Evolutionary conservation across 2,113 vertebrate species (phyloP).

Genomic region (Pseudopodoces humilis): DNA sequence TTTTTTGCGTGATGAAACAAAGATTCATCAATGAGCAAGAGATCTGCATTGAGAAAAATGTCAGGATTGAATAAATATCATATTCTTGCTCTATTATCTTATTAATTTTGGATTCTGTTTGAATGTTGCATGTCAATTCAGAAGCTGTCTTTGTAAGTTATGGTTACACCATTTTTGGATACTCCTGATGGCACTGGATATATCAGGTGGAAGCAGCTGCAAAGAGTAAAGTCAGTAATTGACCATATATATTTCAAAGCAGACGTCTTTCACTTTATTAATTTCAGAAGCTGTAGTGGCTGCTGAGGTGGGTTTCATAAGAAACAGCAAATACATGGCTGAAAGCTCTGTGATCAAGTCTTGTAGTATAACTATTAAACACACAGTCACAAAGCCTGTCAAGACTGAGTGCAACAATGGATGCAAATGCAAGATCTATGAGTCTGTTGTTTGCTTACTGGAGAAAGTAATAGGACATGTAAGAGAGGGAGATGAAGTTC

Average conservation of each 20-base stretch:
- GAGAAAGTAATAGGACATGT: neutral
- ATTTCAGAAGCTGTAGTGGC: neutral
- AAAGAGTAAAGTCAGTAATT: neutral
- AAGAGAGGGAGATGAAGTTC: neutral
- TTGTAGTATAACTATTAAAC: neutral
- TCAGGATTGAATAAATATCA: neutral
- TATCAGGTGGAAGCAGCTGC: neutral
- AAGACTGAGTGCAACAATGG: neutral
- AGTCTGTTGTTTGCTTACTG: neutral
- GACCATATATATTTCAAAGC: neutral
- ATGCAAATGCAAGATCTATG: neutral
- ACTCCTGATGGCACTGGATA: neutral
- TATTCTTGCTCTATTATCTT: neutral
- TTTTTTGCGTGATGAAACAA: neutral
- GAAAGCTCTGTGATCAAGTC: neutral
- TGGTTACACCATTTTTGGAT: neutral
- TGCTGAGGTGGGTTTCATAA: neutral
- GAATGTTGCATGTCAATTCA: neutral
- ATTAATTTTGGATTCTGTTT: neutral
- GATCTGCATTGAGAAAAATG: neutral
- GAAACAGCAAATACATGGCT: neutral
- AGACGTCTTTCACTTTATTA: neutral
- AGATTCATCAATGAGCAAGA: neutral
- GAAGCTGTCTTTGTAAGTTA: neutral
- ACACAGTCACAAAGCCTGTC: neutral